These are phyloP conservation scores for Charaxes varanes DNA, from an alignment of 1,140 invertebrate species.

Conservation along the genomic window DNA sequence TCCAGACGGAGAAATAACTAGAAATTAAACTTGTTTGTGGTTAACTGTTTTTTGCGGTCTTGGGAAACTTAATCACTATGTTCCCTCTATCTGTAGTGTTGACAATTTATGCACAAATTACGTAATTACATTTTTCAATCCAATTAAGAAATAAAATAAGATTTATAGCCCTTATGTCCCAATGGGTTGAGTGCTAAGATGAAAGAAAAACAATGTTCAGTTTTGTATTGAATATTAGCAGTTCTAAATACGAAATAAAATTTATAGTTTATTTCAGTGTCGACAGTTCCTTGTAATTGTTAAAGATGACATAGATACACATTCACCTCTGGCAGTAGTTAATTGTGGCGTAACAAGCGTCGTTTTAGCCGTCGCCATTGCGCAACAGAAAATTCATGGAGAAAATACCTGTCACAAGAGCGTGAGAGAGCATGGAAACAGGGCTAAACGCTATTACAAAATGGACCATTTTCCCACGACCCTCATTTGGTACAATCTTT, in stretches of 20 bases:
- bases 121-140: too few relatives aligned
- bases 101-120: too few relatives aligned
- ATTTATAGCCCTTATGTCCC: too few relatives aligned
- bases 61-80: background rate
- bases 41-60: conserved; percentile 2
- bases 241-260: too few relatives aligned
- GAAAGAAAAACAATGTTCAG: too few relatives aligned
- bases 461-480: conserved; percentile 26
- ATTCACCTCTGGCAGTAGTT: background rate
- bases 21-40: conserved; percentile 5
- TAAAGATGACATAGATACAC: background rate
- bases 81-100: conserved; percentile 1
- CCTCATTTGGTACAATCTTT: conserved; percentile 5
- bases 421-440: conserved; percentile 18
- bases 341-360: conserved; percentile 1
- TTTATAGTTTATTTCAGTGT: too few relatives aligned
- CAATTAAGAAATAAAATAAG: too few relatives aligned
- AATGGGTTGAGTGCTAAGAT: too few relatives aligned
- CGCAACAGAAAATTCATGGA: conserved; percentile 24
- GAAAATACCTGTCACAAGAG: conserved; percentile 28
- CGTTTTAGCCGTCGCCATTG: conserved; percentile 16
- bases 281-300: background rate
- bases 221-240: too few relatives aligned
- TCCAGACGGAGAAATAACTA: background rate
- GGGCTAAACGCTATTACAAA: conserved; percentile 17